phyloP scores from a whole-genome alignment of 2,888 invertebrate genomes.

The Cepaea hortensis region DNA sequence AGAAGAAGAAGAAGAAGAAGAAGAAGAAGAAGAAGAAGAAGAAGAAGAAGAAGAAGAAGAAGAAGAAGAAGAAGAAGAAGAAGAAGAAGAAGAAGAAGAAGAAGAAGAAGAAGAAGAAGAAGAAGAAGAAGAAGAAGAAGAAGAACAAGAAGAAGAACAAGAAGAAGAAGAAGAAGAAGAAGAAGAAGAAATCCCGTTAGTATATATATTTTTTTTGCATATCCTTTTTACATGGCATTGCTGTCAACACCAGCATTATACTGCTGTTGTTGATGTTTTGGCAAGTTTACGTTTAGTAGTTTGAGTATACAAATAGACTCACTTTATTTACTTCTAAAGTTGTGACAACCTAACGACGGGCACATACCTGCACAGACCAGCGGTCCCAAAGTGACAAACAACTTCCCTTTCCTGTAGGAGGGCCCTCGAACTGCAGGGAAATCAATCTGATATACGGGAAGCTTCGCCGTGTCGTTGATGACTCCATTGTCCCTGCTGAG shows the following conservation, averaged over 20 bases:
- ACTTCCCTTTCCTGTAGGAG: not conserved
- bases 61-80: not conserved
- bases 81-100: not conserved
- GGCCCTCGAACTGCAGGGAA: not conserved
- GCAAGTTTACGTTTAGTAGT: too few relatives aligned
- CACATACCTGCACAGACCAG: constrained; percentile 28
- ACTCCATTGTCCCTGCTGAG: constrained; percentile 5
- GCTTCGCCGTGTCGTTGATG: not conserved
- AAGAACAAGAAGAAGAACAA: not conserved
- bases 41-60: not conserved
- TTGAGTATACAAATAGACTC: too few relatives aligned
- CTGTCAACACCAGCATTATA: too few relatives aligned
- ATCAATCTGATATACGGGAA: constrained; percentile 1
- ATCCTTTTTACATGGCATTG: too few relatives aligned
- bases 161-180: too few relatives aligned
- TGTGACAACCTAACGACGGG: too few relatives aligned
- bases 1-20: not conserved
- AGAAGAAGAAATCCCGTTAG: constrained; percentile 16
- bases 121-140: not conserved
- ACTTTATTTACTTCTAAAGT: too few relatives aligned
- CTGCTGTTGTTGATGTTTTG: too few relatives aligned
- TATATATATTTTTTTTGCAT: too few relatives aligned
- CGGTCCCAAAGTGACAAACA: not conserved
- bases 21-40: not conserved
- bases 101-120: not conserved